Conservation (phyloP, 2,888 invertebrate species). For the Panopea generosa region DNA sequence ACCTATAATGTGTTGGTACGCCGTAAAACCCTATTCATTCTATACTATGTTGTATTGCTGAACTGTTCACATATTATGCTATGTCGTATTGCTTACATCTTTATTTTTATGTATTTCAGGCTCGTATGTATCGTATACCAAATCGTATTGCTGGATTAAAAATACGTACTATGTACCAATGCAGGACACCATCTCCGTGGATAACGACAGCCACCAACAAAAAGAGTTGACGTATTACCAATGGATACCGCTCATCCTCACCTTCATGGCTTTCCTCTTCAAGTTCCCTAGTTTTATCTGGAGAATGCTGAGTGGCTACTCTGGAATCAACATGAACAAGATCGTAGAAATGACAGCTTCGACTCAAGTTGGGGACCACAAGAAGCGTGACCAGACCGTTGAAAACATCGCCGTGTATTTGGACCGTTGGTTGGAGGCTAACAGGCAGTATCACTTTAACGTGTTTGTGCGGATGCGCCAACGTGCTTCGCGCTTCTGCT, state of each 20-base stretch:
- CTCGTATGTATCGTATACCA: conserved; percentile 84
- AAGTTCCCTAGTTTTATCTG: conserved; percentile 86
- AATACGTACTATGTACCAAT: conserved; percentile 83
- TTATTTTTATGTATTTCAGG: conserved; percentile 68
- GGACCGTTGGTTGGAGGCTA: conserved; percentile 79
- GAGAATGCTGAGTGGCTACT: conserved; percentile 84
- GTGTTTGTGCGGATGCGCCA: conserved; percentile 75
- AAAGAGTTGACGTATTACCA: conserved; percentile 81
- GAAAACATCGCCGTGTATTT: conserved; percentile 76
- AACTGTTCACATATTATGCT: too few relatives aligned
- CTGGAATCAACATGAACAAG: conserved; percentile 79
- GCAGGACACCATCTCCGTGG: conserved; percentile 73
- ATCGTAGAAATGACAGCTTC: conserved; percentile 74
- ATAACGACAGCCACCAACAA: conserved; percentile 68
- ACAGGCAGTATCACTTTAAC: conserved; percentile 77
- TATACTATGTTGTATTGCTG: too few relatives aligned
- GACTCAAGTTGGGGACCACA: conserved; percentile 73
- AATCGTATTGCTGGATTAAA: conserved; percentile 82
- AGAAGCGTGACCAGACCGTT: conserved; percentile 75
- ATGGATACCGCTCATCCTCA: conserved; percentile 85
- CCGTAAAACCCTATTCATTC: too few relatives aligned
- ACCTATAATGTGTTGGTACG: too few relatives aligned
- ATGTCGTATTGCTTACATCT: too few relatives aligned
- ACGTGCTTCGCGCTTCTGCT: conserved; percentile 71
- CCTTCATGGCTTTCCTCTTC: conserved; percentile 86